Conservation (phyloP, 92 coral and sea anemone species). For the Nematostella vectensis region DNA sequence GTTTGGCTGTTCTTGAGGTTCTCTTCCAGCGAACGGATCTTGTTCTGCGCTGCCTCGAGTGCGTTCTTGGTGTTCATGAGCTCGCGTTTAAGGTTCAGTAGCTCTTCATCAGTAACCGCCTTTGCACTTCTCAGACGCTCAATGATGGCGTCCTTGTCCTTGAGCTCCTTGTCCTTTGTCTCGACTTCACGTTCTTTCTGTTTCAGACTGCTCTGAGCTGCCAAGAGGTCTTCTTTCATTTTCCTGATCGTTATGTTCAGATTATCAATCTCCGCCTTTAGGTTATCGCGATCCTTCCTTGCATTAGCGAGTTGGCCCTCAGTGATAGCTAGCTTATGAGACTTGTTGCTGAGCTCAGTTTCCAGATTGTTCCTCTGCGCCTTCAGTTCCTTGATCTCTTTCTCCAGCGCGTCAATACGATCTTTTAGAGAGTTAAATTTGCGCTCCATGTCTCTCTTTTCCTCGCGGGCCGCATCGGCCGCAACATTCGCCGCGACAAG, state of each 20-base stretch:
- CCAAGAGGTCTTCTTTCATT: slow-evolving; percentile 59
- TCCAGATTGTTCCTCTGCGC: slow-evolving; percentile 74
- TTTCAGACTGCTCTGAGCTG: slow-evolving; percentile 40
- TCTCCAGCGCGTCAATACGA: slow-evolving; percentile 44
- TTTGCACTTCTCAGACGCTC: slow-evolving; percentile 53
- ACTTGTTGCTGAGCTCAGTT: slow-evolving; percentile 71
- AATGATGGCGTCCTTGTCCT: slow-evolving; percentile 58
- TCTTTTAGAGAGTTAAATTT: slow-evolving; percentile 42
- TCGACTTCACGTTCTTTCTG: slow-evolving; percentile 54
- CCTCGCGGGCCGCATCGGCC: slow-evolving; percentile 54
- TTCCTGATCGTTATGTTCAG: slow-evolving; percentile 44
- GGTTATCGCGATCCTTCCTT: slow-evolving; percentile 60
- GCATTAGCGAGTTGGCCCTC: slow-evolving; percentile 65
- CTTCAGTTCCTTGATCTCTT: slow-evolving; percentile 66
- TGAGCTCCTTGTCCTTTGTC: slow-evolving; percentile 41
- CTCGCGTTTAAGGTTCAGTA: slow-evolving; percentile 56
- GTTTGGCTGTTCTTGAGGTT: slow-evolving; percentile 52
- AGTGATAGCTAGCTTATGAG: slow-evolving; percentile 58
- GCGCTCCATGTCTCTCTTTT: slow-evolving; percentile 68
- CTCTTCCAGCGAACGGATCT: slow-evolving; percentile 62
- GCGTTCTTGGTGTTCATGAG: slow-evolving; percentile 66
- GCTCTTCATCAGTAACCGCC: slow-evolving; percentile 61
- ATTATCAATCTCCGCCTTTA: slow-evolving; percentile 49
- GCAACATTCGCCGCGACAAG: slow-evolving; percentile 53
- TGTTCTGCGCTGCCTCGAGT: slow-evolving; percentile 60